phyloP scores from a whole-genome alignment of 2,888 invertebrate species.

The Ectobius pallidus region DNA sequence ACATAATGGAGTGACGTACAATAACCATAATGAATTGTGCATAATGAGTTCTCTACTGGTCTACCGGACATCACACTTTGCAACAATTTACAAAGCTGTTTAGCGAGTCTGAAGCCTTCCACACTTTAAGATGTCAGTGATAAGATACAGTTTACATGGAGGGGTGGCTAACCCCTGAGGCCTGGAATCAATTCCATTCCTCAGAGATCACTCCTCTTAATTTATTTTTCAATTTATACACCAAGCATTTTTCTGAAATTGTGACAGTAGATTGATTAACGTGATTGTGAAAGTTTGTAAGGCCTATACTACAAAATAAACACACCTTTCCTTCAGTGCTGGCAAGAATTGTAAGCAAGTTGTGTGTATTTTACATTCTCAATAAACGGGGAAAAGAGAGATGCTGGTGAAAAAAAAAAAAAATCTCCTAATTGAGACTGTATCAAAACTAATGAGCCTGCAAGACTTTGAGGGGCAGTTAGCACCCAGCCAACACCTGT shows the following conservation, averaged over 20 bases:
- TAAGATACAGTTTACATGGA: constrained; percentile 21
- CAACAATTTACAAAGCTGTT: constrained; percentile 37
- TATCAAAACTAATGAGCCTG: not conserved
- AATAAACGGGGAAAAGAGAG: constrained; percentile 21
- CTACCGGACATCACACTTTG: constrained; percentile 33
- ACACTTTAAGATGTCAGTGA: constrained; percentile 16
- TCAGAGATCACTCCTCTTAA: not conserved
- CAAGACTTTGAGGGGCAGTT: not conserved
- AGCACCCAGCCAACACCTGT: not conserved
- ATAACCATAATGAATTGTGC: constrained; percentile 37
- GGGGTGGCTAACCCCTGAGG: not conserved
- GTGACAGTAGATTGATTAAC: constrained; percentile 18
- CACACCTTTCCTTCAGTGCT: constrained; percentile 6
- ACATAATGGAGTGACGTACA: constrained; percentile 36
- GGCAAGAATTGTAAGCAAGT: constrained; percentile 18
- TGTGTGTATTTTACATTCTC: constrained; percentile 22
- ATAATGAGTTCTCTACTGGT: constrained; percentile 32
- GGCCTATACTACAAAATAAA: constrained; percentile 25
- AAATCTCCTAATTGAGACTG: not conserved
- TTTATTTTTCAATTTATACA: constrained; percentile 3
- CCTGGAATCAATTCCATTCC: constrained; percentile 15
- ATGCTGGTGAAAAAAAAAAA: not conserved
- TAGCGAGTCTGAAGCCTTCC: constrained; percentile 35
- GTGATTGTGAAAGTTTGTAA: constrained; percentile 11
- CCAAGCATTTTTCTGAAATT: constrained; percentile 12